A percentile compares a stretch with the other conserved stretches of the same genome.
Evolutionary conservation across 2,888 invertebrate genomes (phyloP).

Genomic region (Drosophila longiperda): DNA sequence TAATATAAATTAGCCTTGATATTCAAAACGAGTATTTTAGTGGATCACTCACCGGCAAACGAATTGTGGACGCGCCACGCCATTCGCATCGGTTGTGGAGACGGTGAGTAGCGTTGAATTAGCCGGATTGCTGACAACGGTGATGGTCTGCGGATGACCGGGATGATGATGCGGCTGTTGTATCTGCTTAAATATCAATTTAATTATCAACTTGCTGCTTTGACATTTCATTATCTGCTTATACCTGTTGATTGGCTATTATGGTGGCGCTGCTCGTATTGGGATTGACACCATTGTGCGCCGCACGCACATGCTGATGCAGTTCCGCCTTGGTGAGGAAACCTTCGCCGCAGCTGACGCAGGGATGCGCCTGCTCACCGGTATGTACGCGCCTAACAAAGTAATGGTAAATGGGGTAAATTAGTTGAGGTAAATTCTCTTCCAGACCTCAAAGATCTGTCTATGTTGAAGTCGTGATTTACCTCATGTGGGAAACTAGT

Average conservation of each 20-base stretch:
- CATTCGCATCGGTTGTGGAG: constrained; percentile 83
- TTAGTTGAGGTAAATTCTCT: neutral
- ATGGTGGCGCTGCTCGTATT: constrained; percentile 84
- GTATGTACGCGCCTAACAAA: constrained; percentile 88
- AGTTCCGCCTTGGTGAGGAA: constrained; percentile 90
- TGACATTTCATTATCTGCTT: neutral
- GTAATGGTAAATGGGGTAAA: constrained; percentile 3
- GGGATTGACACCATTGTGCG: constrained; percentile 85
- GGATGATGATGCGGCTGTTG: constrained; percentile 85
- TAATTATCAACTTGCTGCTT: constrained; percentile 56
- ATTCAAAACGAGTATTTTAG: neutral
- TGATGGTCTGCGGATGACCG: constrained; percentile 85
- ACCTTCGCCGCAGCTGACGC: constrained; percentile 91
- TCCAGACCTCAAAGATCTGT: neutral
- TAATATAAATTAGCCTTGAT: neutral
- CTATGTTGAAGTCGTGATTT: constrained; percentile 39
- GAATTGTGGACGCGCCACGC: constrained; percentile 84
- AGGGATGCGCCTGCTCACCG: constrained; percentile 90
- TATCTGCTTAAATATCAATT: constrained; percentile 81
- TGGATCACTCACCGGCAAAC: constrained; percentile 82
- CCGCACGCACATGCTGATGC: constrained; percentile 88
- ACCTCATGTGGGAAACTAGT: constrained; percentile 92
- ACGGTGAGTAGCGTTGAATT: constrained; percentile 84
- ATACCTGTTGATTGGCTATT: constrained; percentile 84
- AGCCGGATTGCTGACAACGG: constrained; percentile 84